Conservation (phyloP, 1,140 invertebrate species). For the Melanaphis sacchari region DNA sequence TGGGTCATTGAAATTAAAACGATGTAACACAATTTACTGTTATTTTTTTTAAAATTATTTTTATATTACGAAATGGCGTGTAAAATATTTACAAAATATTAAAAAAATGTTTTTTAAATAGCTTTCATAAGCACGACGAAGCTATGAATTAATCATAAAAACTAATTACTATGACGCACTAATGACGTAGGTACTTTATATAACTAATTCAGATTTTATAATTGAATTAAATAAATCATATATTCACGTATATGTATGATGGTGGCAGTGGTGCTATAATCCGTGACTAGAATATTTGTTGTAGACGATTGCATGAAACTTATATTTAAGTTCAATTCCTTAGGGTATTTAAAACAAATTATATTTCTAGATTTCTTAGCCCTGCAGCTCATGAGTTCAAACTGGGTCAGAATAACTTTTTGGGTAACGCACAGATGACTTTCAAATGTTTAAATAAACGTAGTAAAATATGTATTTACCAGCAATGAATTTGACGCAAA, state of each 20-base stretch:
- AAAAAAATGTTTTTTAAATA: not conserved
- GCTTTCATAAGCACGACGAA: not conserved
- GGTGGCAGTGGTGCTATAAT: not conserved
- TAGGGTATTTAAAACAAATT: not conserved
- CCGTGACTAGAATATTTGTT: not conserved
- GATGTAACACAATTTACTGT: not conserved
- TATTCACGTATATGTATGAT: not conserved
- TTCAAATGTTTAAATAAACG: not conserved
- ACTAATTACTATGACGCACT: not conserved
- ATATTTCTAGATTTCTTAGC: not conserved
- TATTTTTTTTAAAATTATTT: not conserved
- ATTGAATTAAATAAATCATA: not conserved
- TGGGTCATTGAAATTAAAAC: not conserved
- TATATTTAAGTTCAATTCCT: not conserved
- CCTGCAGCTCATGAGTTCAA: not conserved
- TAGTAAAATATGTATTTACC: conserved; percentile 68
- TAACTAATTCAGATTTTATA: not conserved
- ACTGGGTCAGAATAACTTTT: not conserved
- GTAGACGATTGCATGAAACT: not conserved
- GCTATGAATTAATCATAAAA: not conserved
- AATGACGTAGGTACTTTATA: not conserved
- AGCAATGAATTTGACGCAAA: conserved; percentile 92
- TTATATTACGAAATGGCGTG: not conserved
- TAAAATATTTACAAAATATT: not conserved
- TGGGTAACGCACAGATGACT: not conserved